Evolutionary conservation across 2,888 invertebrate genomes (phyloP).

Genomic region (Hipparchia semele): DNA sequence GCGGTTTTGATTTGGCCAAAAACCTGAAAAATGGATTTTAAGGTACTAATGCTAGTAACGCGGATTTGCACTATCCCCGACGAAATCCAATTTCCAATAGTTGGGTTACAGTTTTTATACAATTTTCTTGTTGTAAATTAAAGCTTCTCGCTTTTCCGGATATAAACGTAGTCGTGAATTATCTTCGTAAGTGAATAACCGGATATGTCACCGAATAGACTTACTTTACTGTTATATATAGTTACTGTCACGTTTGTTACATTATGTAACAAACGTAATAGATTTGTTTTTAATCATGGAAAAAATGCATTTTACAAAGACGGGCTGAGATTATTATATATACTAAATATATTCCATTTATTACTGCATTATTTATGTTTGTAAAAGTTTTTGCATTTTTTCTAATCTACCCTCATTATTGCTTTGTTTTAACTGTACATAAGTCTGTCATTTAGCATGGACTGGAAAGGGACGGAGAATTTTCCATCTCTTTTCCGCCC

Average conservation of each 20-base stretch:
- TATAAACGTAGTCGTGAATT: not conserved
- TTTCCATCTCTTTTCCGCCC: too few relatives aligned
- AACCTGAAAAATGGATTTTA: too few relatives aligned
- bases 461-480: too few relatives aligned
- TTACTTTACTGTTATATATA: not conserved
- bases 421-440: too few relatives aligned
- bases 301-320: slow-evolving; percentile 1
- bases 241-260: not conserved
- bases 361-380: not conserved
- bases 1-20: too few relatives aligned
- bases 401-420: not conserved
- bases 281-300: not conserved
- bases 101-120: too few relatives aligned
- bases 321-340: slow-evolving; percentile 15
- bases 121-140: too few relatives aligned
- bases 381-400: slow-evolving; percentile 15
- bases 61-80: too few relatives aligned
- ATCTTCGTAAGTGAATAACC: not conserved
- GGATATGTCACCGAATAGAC: not conserved
- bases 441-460: too few relatives aligned
- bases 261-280: not conserved
- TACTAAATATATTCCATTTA: not conserved
- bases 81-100: too few relatives aligned
- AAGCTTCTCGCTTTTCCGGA: not conserved
- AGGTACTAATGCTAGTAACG: too few relatives aligned